phyloP scores from a whole-genome alignment of 2,888 invertebrate genomes.

The Leptopilina drosophilae region DNA sequence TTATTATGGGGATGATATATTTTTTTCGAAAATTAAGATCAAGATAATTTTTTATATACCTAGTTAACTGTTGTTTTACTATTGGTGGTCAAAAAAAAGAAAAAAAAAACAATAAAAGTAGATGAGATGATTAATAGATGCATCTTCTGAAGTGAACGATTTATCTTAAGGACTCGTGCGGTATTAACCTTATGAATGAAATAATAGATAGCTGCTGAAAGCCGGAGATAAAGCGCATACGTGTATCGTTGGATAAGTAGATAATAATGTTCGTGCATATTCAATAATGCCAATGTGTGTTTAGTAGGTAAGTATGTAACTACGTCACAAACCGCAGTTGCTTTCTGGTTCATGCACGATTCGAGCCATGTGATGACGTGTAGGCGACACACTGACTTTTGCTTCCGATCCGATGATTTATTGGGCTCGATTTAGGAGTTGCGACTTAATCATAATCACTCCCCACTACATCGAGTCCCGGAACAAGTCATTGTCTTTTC shows the following conservation, averaged over 20 bases:
- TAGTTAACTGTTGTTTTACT: too few species aligned
- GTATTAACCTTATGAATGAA: conserved; percentile 50
- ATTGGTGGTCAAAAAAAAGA: too few species aligned
- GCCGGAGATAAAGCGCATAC: conserved; percentile 14
- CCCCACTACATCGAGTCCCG: conserved; percentile 52
- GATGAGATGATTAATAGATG: background rate
- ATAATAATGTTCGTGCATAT: conserved; percentile 61
- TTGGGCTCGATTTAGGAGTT: conserved; percentile 59
- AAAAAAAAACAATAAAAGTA: too few species aligned
- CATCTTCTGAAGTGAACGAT: background rate
- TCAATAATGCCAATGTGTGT: conserved; percentile 58
- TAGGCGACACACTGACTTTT: conserved; percentile 50
- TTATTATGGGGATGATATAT: too few species aligned
- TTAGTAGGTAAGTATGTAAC: conserved; percentile 50
- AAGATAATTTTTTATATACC: too few species aligned
- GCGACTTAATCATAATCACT: conserved; percentile 48
- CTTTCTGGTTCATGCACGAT: conserved; percentile 42
- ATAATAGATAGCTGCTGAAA: conserved; percentile 47
- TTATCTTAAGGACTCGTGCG: conserved; percentile 29
- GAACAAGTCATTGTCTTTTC: conserved; percentile 65
- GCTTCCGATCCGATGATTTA: conserved; percentile 64
- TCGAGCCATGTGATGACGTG: conserved; percentile 30
- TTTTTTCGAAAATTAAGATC: too few species aligned
- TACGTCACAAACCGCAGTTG: conserved; percentile 46
- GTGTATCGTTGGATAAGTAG: conserved; percentile 60